phyloP scores from a whole-genome alignment of 2,797 vertebrate species.

The Danio tinwini region DNA sequence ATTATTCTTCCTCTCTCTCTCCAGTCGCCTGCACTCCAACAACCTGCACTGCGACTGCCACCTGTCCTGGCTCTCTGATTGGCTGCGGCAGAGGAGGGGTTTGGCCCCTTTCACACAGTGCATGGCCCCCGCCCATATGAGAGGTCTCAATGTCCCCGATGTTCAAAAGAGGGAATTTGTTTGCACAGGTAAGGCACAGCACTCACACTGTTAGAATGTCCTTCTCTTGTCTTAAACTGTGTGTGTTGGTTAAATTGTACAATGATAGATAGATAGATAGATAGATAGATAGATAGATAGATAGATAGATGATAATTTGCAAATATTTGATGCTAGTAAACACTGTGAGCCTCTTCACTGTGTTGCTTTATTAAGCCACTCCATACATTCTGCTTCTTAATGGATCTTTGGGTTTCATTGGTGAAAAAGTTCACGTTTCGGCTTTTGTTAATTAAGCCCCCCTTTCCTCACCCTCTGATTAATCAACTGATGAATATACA shows the following conservation, averaged over 20 bases:
- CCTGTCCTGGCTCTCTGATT: constrained; percentile 97
- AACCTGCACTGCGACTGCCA: constrained; percentile 96
- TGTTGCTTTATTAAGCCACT: constrained; percentile 31
- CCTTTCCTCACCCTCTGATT: constrained; percentile 35
- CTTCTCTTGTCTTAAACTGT: not conserved
- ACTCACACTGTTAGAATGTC: not conserved
- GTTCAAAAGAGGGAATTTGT: constrained; percentile 96
- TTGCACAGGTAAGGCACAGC: constrained; percentile 84
- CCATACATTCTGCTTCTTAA: constrained; percentile 26
- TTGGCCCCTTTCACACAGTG: constrained; percentile 97
- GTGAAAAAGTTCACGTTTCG: constrained; percentile 51
- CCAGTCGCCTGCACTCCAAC: constrained; percentile 95
- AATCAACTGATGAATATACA: constrained; percentile 56
- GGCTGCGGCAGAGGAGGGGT: constrained; percentile 90
- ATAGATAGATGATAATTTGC: too few species aligned
- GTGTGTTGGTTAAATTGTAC: not conserved
- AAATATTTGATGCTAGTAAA: not conserved
- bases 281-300: too few species aligned
- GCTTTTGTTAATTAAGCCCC: constrained; percentile 53
- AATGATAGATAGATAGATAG: not conserved
- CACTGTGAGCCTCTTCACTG: constrained; percentile 29
- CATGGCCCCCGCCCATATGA: constrained; percentile 92
- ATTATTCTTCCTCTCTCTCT: constrained; percentile 39
- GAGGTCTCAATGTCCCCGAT: constrained; percentile 93
- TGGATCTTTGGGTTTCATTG: constrained; percentile 53